A percentile compares a stretch with the other conserved stretches of the same genome.
Evolutionary conservation across 2,888 invertebrate genomes (phyloP).

Genomic region (Pseudeuparius sepicola): DNA sequence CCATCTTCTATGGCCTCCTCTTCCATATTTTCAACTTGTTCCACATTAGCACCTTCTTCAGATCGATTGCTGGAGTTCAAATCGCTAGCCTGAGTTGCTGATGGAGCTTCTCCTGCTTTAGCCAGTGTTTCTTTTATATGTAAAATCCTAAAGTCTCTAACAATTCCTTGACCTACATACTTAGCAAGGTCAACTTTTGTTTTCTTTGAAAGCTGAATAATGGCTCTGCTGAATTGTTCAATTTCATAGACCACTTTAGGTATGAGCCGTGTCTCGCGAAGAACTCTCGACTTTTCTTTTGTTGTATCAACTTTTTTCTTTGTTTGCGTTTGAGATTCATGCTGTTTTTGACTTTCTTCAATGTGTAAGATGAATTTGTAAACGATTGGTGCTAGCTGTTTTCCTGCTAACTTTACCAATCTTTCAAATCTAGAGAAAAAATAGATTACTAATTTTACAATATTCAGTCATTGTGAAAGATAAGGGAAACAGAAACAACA

Average conservation of each 20-base stretch:
- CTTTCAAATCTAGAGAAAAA: conserved; percentile 42
- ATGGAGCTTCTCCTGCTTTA: conserved; percentile 18
- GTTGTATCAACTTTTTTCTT: conserved; percentile 31
- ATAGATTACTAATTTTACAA: too few relatives aligned
- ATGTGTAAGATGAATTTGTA: conserved; percentile 50
- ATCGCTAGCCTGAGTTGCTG: conserved; percentile 2
- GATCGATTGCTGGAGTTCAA: too few relatives aligned
- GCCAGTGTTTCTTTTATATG: conserved; percentile 46
- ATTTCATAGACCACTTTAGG: conserved; percentile 55
- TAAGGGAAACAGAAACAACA: too few relatives aligned
- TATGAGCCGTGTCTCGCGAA: conserved; percentile 52
- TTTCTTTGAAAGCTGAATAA: conserved; percentile 49
- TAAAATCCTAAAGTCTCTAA: conserved; percentile 51
- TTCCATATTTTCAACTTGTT: too few relatives aligned
- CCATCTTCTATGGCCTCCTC: too few relatives aligned
- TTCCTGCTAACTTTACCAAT: conserved; percentile 49
- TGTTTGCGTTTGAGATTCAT: conserved; percentile 26
- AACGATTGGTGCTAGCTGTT: conserved; percentile 45
- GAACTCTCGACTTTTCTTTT: conserved; percentile 41
- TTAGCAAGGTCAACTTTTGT: conserved; percentile 46
- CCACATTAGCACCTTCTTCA: too few relatives aligned
- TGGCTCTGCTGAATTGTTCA: conserved; percentile 51
- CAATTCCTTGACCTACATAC: conserved; percentile 51
- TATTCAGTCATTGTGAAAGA: too few relatives aligned
- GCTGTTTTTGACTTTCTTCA: conserved; percentile 42